phyloP scores from a whole-genome alignment of 1,140 invertebrate species.

The Adelges cooleyi region DNA sequence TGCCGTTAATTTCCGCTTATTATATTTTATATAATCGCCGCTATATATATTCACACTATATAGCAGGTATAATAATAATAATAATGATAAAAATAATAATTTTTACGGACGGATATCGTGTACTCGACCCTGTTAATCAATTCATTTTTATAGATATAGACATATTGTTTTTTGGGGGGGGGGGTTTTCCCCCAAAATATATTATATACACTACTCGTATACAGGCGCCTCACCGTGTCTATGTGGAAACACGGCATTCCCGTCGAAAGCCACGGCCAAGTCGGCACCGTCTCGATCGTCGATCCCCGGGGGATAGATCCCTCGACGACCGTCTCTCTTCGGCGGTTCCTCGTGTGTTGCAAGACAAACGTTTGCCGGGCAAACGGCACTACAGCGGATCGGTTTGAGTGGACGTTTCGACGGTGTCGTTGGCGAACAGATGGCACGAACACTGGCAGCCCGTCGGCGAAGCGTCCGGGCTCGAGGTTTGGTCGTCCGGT shows the following conservation, averaged over 20 bases:
- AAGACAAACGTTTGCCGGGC: too few relatives aligned
- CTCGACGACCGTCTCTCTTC: too few relatives aligned
- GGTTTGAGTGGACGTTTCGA: constrained; percentile 18
- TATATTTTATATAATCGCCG: not conserved
- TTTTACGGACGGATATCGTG: constrained; percentile 25
- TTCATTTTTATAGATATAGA: constrained; percentile 2
- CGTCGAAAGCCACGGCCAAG: too few relatives aligned
- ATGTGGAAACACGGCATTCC: too few relatives aligned
- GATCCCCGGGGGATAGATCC: too few relatives aligned
- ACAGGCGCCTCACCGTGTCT: too few relatives aligned
- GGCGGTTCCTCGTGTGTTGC: too few relatives aligned
- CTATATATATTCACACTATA: not conserved
- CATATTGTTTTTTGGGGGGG: too few relatives aligned
- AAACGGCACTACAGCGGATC: not conserved
- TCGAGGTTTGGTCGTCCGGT: constrained; percentile 1
- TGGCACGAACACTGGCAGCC: constrained; percentile 5
- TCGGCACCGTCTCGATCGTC: too few relatives aligned
- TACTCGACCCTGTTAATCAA: constrained; percentile 23
- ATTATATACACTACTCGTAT: not conserved
- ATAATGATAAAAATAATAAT: too few relatives aligned
- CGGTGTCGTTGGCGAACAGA: constrained; percentile 1
- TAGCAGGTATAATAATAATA: constrained; percentile 20
- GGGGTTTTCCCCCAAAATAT: too few relatives aligned
- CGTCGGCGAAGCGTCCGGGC: not conserved
- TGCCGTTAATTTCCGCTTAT: constrained; percentile 5